phyloP scores from a whole-genome alignment of 2,888 invertebrate genomes.

The Dysmachus trigonus region DNA sequence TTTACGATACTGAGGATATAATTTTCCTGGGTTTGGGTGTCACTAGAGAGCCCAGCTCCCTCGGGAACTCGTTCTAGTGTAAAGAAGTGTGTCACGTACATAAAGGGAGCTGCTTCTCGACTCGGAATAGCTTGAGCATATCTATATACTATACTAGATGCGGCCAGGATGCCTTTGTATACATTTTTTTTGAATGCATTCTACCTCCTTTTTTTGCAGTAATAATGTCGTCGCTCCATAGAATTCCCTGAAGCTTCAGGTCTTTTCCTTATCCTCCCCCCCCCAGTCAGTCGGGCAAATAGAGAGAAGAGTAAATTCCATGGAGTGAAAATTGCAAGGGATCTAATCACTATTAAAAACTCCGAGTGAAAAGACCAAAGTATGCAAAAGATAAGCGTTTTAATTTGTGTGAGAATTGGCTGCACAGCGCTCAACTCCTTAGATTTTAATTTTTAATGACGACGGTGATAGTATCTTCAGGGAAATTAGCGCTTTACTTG shows the following conservation, averaged over 20 bases:
- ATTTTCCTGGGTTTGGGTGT: slow-evolving; percentile 24
- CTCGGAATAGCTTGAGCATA: not conserved
- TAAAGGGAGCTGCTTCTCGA: not conserved
- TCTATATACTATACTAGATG: not conserved
- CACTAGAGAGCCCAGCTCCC: not conserved
- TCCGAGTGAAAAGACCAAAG: not conserved
- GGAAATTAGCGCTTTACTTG: not conserved
- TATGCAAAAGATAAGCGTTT: slow-evolving; percentile 29
- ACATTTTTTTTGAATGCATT: slow-evolving; percentile 14
- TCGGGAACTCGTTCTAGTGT: not conserved
- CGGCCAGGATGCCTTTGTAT: slow-evolving; percentile 9
- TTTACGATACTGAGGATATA: slow-evolving; percentile 4
- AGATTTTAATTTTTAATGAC: not conserved
- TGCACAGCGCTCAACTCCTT: not conserved
- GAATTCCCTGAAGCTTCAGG: slow-evolving; percentile 5
- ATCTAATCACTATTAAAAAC: slow-evolving; percentile 27
- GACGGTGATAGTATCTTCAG: not conserved
- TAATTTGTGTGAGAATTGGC: slow-evolving; percentile 27
- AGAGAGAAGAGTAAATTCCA: not conserved
- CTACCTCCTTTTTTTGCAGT: not conserved
- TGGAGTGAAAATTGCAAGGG: slow-evolving; percentile 22
- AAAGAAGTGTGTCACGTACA: slow-evolving; percentile 19
- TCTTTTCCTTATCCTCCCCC: not conserved
- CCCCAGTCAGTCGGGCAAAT: not conserved
- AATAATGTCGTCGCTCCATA: not conserved